Conservation (phyloP, 2,888 invertebrate species). For the Argynnis bischoffii region DNA sequence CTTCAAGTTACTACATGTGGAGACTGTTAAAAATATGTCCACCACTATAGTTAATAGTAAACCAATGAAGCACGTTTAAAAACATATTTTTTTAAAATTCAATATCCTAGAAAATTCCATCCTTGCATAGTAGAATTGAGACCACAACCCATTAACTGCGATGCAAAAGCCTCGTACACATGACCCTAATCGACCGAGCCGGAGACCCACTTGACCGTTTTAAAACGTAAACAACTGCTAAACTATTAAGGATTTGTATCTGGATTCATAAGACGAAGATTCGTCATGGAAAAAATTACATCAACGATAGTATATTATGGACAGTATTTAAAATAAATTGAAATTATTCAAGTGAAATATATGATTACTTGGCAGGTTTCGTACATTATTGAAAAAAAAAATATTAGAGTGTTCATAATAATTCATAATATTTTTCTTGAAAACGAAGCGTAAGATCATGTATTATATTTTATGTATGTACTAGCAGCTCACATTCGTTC, state of each 20-base stretch:
- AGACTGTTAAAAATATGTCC: no score
- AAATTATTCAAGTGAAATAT: no score
- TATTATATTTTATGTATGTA: no score
- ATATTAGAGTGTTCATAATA: no score
- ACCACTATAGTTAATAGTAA: no score
- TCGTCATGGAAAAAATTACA: neutral
- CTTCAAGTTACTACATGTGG: no score
- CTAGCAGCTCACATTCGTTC: no score
- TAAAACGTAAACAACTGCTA: slow-evolving; percentile 36
- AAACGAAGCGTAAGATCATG: no score
- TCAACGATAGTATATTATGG: neutral
- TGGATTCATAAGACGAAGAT: slow-evolving; percentile 10
- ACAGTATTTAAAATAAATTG: no score
- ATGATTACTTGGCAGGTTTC: no score
- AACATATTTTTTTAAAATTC: neutral
- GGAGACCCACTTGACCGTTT: slow-evolving; percentile 37
- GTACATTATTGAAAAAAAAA: no score
- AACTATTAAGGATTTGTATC: slow-evolving; percentile 22
- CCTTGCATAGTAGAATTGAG: slow-evolving; percentile 14
- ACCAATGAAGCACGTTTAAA: neutral
- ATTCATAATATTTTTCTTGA: no score
- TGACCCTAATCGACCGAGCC: slow-evolving; percentile 37
- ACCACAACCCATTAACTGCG: slow-evolving; percentile 32
- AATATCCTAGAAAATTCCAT: neutral
- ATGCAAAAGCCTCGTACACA: slow-evolving; percentile 31